Base-by-base conservation (phyloP, 2,888 invertebrate genomes). In the Hypomecis atomaria region DNA sequence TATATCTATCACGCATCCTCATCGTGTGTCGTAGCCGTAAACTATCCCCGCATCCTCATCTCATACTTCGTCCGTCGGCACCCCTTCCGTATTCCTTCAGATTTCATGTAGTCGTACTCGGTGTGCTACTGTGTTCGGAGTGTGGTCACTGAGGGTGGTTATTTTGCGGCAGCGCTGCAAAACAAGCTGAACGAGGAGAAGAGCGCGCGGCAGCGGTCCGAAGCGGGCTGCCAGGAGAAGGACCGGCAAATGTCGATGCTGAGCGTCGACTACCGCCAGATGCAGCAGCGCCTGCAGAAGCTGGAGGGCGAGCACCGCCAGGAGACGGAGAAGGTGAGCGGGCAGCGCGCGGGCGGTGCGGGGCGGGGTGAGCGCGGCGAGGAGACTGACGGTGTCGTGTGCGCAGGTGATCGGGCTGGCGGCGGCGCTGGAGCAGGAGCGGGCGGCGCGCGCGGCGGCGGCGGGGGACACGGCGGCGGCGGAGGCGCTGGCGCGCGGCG, bases 171-270 rank as follows among this genome's bases (percentile, higher is more conserved):
- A 97, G 98, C 97, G 65, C 93, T 99, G 75, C 98, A 99, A 94
- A 95, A 95, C 45, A 98, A 98, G 92, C 89, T 98, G 66, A 98
- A 97, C 77, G 98, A 98, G 84, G 99, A 99, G 88, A 98, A 98
- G 84, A 94, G 94, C 59, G 96, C 96, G 5, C 94, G 98, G 54
- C 97, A 98, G 83, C 96, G 97, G 74, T 96, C 97, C 0, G 99
- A 99, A 84, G 94, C 97, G 52, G 94, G 95, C 66, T 96, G 96
- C 11, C 97, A 99, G 88, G 98, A 98, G 85, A 97, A 97, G 78
- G 99, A 99, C 84, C 94, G 99, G 0, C 98, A 98, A 87, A 96
- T 98, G 84, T 98, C 97, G 9, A 98, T 98, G 97, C 93, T 99
- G 40, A 96, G 97, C 23, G 98, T 99, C 2, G 99, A 99, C 89